These are phyloP conservation scores for Phaedon cochleariae DNA, from an alignment of 2,888 invertebrate genomes.

Conservation along the genomic window DNA sequence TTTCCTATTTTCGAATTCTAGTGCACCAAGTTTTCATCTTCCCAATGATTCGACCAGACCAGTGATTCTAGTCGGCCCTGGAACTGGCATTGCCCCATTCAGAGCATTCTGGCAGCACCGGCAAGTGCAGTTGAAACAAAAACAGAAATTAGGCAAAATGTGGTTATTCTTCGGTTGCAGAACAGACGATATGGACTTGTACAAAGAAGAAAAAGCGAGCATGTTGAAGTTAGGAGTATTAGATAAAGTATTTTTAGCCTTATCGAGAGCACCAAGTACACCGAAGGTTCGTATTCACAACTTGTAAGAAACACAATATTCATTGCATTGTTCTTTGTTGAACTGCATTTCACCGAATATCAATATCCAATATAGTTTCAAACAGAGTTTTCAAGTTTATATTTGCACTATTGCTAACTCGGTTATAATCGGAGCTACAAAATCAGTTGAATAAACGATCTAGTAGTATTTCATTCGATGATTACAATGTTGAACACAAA, in stretches of 20 bases:
- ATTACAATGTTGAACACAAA: too few species aligned
- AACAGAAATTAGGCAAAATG: slow-evolving; percentile 62
- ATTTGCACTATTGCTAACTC: too few species aligned
- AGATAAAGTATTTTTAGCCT: slow-evolving; percentile 81
- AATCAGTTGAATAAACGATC: too few species aligned
- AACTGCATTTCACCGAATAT: too few species aligned
- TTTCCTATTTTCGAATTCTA: slow-evolving; percentile 59
- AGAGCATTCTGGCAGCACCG: slow-evolving; percentile 91
- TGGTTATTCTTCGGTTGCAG: slow-evolving; percentile 93
- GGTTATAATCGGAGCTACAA: too few species aligned
- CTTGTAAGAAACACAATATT: too few species aligned
- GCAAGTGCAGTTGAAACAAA: slow-evolving; percentile 41
- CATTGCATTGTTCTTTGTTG: too few species aligned
- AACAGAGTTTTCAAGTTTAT: too few species aligned
- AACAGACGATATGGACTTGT: slow-evolving; percentile 80
- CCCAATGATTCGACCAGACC: slow-evolving; percentile 80
- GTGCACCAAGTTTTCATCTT: slow-evolving; percentile 86
- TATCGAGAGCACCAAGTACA: slow-evolving; percentile 79
- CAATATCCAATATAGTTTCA: too few species aligned
- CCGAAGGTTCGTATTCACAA: slow-evolving; percentile 74
- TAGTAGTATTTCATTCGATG: too few species aligned
- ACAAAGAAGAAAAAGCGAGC: slow-evolving; percentile 80
- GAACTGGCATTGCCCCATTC: slow-evolving; percentile 95
- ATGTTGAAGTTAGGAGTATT: slow-evolving; percentile 77
- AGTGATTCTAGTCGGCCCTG: slow-evolving; percentile 88